Evolutionary conservation across 2,888 invertebrate species (phyloP).

Genomic region (Tenthredo scrophulariae): DNA sequence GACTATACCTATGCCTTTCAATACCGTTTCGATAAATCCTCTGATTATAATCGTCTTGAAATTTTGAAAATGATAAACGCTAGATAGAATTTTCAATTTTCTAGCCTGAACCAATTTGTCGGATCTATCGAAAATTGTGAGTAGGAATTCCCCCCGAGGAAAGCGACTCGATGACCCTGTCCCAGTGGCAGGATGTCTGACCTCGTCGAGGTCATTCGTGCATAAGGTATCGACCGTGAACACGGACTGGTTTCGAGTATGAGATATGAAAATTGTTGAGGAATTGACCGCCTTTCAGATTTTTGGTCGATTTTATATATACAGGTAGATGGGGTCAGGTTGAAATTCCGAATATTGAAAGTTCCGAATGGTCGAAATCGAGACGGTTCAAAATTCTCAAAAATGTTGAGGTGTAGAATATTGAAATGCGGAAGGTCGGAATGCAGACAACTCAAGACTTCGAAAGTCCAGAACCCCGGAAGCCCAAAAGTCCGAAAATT

Average conservation of each 20-base stretch:
- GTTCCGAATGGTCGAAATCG: too few relatives aligned
- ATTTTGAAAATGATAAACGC: not conserved
- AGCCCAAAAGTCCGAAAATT: too few relatives aligned
- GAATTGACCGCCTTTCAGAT: not conserved
- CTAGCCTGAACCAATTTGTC: not conserved
- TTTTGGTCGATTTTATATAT: not conserved
- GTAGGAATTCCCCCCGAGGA: not conserved
- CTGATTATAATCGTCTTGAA: too few relatives aligned
- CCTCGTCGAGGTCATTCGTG: not conserved
- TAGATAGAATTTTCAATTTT: not conserved
- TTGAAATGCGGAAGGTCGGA: too few relatives aligned
- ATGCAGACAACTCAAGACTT: too few relatives aligned
- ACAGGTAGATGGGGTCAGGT: not conserved
- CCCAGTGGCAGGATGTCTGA: conserved; percentile 23
- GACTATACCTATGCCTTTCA: too few relatives aligned
- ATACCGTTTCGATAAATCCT: too few relatives aligned
- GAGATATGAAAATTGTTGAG: not conserved
- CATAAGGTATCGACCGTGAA: conserved; percentile 14
- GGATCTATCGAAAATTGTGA: not conserved
- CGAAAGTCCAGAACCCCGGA: too few relatives aligned
- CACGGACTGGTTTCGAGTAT: not conserved
- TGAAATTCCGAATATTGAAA: too few relatives aligned
- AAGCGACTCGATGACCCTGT: conserved; percentile 37
- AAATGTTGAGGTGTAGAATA: too few relatives aligned
- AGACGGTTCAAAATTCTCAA: too few relatives aligned